Percentiles rank a stretch among this genome's conserved stretches.
Evolutionary conservation across 92 coral and sea anemone species (phyloP).

Genomic region (Plumapathes pennacea): DNA sequence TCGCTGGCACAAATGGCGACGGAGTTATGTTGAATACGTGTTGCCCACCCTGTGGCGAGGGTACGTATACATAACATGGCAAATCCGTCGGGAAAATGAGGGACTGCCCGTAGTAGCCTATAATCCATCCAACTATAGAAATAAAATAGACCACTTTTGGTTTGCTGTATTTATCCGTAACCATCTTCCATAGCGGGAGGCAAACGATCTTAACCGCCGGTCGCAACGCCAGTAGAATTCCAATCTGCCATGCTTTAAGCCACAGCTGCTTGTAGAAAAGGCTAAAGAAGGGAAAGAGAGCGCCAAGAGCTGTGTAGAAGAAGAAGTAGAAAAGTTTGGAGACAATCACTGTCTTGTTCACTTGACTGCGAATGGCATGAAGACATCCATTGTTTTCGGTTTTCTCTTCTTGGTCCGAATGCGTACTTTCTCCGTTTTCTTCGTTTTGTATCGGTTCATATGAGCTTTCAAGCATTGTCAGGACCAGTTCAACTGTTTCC

Average conservation of each 20-base stretch:
- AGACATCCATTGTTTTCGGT: neutral
- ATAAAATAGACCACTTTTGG: slow-evolving; percentile 83
- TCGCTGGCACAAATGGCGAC: neutral
- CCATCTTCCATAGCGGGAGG: slow-evolving; percentile 83
- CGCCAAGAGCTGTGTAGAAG: slow-evolving; percentile 85
- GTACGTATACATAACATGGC: slow-evolving; percentile 64
- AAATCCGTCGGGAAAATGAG: slow-evolving; percentile 51
- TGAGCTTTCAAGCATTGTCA: slow-evolving; percentile 69
- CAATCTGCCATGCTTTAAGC: slow-evolving; percentile 78
- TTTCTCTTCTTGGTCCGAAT: neutral
- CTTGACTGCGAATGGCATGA: slow-evolving; percentile 24
- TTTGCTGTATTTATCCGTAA: slow-evolving; percentile 71
- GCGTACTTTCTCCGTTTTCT: slow-evolving; percentile 24
- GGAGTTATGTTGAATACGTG: neutral
- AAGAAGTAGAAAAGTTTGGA: slow-evolving; percentile 84
- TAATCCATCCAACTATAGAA: slow-evolving; percentile 82
- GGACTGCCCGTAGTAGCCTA: slow-evolving; percentile 86
- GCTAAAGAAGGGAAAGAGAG: slow-evolving; percentile 78
- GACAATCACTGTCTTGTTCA: slow-evolving; percentile 65
- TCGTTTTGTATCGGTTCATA: slow-evolving; percentile 70
- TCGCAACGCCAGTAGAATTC: slow-evolving; percentile 75
- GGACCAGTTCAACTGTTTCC: too few relatives aligned
- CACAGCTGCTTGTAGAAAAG: slow-evolving; percentile 84
- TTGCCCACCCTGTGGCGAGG: too few relatives aligned
- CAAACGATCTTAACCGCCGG: slow-evolving; percentile 82